Conservation (phyloP, 2,797 vertebrate species). For the Limosa lapponica region DNA sequence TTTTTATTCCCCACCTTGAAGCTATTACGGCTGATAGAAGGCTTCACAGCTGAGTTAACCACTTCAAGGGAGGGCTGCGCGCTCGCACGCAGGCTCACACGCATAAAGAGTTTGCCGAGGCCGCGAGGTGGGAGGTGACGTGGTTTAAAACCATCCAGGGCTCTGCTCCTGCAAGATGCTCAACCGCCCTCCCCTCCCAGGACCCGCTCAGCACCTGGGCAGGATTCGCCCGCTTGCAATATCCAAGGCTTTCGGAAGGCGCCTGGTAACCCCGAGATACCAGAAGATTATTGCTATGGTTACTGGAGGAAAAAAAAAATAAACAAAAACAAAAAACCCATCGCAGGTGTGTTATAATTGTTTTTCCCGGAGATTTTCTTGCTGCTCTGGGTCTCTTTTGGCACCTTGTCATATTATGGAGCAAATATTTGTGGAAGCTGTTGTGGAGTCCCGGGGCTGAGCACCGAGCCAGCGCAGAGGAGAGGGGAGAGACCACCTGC, state of each 20-base stretch:
- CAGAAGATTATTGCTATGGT: conserved; percentile 14
- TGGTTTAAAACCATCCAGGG: neutral
- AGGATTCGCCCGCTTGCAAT: neutral
- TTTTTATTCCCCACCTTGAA: conserved; percentile 83
- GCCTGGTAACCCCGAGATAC: neutral
- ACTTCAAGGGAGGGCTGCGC: conserved; percentile 54
- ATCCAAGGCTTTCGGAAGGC: neutral
- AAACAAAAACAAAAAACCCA: neutral
- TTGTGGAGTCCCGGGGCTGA: neutral
- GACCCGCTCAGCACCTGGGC: neutral
- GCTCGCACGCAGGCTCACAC: neutral
- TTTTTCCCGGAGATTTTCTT: conserved; percentile 29
- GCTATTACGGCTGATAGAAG: conserved; percentile 75
- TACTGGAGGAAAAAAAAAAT: neutral
- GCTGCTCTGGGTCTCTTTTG: conserved; percentile 36
- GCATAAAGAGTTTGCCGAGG: neutral
- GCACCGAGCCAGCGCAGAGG: fast-evolving
- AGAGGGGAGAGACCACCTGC: neutral
- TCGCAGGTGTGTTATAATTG: conserved; percentile 31
- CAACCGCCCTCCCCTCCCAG: neutral
- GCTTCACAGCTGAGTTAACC: conserved; percentile 70
- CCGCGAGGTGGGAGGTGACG: neutral
- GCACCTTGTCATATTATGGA: conserved; percentile 30
- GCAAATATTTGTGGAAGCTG: conserved; percentile 37
- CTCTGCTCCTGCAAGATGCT: neutral